Evolutionary conservation across 2,797 vertebrate genomes (phyloP).

Genomic region (Lycodopsis pacificus): DNA sequence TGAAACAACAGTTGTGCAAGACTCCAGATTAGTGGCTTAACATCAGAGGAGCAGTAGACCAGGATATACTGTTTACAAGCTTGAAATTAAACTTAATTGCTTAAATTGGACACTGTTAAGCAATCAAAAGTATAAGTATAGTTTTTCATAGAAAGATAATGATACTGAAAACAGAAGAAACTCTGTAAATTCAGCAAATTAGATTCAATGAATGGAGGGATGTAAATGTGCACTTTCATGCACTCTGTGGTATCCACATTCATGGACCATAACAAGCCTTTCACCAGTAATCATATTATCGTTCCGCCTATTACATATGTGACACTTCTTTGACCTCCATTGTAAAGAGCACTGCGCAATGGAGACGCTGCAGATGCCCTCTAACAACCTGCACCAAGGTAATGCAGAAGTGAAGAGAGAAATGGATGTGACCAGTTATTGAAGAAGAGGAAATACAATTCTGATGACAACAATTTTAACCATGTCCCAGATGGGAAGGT

Average conservation of each 20-base stretch:
- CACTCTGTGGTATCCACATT: slow-evolving; percentile 11
- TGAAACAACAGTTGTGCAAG: slow-evolving; percentile 72
- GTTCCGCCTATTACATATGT: slow-evolving; percentile 42
- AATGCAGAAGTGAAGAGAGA: slow-evolving; percentile 66
- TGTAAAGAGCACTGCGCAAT: slow-evolving; percentile 17
- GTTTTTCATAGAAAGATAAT: slow-evolving; percentile 41
- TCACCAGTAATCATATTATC: slow-evolving; percentile 35
- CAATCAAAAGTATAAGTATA: slow-evolving; percentile 39
- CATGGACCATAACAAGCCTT: slow-evolving; percentile 31
- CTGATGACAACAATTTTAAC: slow-evolving; percentile 37
- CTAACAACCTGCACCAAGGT: slow-evolving; percentile 37
- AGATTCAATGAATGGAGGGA: slow-evolving; percentile 19
- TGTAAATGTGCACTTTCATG: slow-evolving; percentile 25
- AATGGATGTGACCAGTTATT: slow-evolving; percentile 34
- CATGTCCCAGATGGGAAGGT: neutral
- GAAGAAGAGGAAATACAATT: slow-evolving; percentile 19
- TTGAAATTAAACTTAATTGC: slow-evolving; percentile 59
- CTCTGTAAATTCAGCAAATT: slow-evolving; percentile 34
- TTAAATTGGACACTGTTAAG: slow-evolving; percentile 52
- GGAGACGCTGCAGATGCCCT: slow-evolving; percentile 52
- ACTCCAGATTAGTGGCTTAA: slow-evolving; percentile 64
- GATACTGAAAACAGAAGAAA: slow-evolving; percentile 17
- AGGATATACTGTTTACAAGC: slow-evolving; percentile 49
- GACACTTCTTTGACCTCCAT: slow-evolving; percentile 60
- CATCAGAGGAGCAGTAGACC: slow-evolving; percentile 51